Evolutionary conservation across 2,888 invertebrate genomes (phyloP), one percentile per base, ranked within the genome.

Genomic region (Drosophila recens): DNA sequence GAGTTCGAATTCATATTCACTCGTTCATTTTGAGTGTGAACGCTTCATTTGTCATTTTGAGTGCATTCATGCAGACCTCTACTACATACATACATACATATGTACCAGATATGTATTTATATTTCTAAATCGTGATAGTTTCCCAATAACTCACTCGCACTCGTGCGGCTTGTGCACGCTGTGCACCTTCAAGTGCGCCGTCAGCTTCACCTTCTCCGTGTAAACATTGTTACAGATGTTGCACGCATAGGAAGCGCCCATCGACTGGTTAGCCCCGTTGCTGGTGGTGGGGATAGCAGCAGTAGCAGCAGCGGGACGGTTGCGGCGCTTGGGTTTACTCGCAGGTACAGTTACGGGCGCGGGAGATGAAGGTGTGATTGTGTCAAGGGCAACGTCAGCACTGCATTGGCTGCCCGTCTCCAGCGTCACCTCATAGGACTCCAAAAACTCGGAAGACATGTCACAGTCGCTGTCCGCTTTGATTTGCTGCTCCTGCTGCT

Each of bases 221-320:
- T 91, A 92, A 0, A 81, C 70, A 58, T 92, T 92, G 4, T 88
- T 90, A 57, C 92, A 92, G 36, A 90, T 80, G 23, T 84, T 88
- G 46, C 92, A 92, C 17, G 89, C 73, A 57, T 82, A 88, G 4
- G 64, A 49, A 3, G 48, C 8, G 2, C 15, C 43, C 2, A 34
- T 4, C 17, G 48, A 17, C 11, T 45, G 46, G 33, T 15, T 36
- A 11, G 34, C 13, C 17, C 61, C 57, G 4, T 8, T 36, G 11
- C 13, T 15, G 33, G 30, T 4, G 15, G 20, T 46, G 13, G 53
- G 6, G 17, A 48, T 4, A 10, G 13, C 8, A 9, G 15, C 52
- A 3, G 17, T 30, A 17, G 45, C 34, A n/a, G n/a, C n/a, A 17
- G 45, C 13, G 1, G 38, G 49, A 11, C 66, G 62, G 34, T 33